phyloP scores from a whole-genome alignment of 2,888 invertebrate species.

The Scaptomyza polygonia region DNA sequence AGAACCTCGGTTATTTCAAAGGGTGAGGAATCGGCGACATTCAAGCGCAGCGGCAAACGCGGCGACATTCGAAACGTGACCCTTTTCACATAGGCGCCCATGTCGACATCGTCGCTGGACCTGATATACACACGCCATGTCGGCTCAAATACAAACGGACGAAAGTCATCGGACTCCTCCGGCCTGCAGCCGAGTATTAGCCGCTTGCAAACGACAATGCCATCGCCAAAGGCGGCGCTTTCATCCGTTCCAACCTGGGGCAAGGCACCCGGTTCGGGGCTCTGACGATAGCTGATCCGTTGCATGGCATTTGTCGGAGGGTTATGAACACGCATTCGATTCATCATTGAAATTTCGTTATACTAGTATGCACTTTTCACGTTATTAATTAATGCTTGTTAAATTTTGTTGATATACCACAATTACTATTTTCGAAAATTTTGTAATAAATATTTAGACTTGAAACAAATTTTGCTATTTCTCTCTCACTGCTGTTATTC shows the following conservation, averaged over 20 bases:
- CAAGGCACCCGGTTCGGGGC: background rate
- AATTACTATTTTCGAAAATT: background rate
- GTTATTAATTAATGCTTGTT: background rate
- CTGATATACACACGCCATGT: conserved; percentile 65
- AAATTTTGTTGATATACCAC: conserved; percentile 8
- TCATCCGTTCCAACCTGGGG: background rate
- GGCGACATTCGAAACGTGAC: conserved; percentile 61
- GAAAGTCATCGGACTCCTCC: conserved; percentile 52
- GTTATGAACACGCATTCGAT: background rate
- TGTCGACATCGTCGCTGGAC: conserved; percentile 36
- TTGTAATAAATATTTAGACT: background rate
- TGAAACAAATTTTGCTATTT: background rate
- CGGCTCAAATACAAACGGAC: conserved; percentile 52
- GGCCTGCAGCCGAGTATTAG: conserved; percentile 57
- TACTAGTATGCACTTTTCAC: no score
- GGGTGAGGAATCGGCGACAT: conserved; percentile 47
- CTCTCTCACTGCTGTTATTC: background rate
- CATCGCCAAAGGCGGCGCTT: conserved; percentile 20
- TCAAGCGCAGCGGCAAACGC: conserved; percentile 56
- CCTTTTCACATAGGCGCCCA: conserved; percentile 53
- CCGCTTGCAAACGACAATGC: conserved; percentile 52
- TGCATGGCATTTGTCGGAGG: conserved; percentile 28
- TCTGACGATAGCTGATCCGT: conserved; percentile 38
- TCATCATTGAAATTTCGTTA: no score
- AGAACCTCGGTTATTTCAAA: conserved; percentile 60